phyloP scores from a whole-genome alignment of 2,113 vertebrate species.

The Candoia aspera region DNA sequence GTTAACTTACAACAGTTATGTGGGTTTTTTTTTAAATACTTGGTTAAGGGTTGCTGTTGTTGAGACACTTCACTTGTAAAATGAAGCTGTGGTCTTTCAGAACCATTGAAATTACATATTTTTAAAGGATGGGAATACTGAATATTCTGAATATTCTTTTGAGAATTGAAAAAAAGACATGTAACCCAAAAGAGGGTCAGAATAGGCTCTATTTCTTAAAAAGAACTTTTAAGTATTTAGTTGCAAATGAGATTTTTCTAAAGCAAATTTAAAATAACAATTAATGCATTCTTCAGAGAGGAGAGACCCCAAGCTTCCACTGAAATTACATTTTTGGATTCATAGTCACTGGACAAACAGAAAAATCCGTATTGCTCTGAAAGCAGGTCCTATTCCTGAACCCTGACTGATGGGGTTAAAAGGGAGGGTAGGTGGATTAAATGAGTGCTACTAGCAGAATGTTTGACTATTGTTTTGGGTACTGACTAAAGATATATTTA shows the following conservation, averaged over 20 bases:
- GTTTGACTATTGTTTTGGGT: not conserved
- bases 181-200: not conserved
- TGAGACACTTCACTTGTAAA: conserved; percentile 6
- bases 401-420: not conserved
- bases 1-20: no score
- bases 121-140: not conserved
- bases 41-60: conserved; percentile 30
- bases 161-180: not conserved
- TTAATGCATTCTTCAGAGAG: not conserved
- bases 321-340: not conserved
- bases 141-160: conserved; percentile 7
- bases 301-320: not conserved
- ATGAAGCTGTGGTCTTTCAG: not conserved
- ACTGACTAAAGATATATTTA: not conserved
- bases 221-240: not conserved
- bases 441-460: not conserved
- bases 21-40: conserved; percentile 5
- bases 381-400: not conserved
- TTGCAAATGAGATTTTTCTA: not conserved
- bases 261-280: not conserved
- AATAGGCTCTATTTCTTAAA: not conserved
- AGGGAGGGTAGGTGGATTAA: not conserved
- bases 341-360: not conserved
- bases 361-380: not conserved
- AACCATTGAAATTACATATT: not conserved